Conservation (phyloP, 2,888 invertebrate genomes). For the Caenorhabditis sulstoni region DNA sequence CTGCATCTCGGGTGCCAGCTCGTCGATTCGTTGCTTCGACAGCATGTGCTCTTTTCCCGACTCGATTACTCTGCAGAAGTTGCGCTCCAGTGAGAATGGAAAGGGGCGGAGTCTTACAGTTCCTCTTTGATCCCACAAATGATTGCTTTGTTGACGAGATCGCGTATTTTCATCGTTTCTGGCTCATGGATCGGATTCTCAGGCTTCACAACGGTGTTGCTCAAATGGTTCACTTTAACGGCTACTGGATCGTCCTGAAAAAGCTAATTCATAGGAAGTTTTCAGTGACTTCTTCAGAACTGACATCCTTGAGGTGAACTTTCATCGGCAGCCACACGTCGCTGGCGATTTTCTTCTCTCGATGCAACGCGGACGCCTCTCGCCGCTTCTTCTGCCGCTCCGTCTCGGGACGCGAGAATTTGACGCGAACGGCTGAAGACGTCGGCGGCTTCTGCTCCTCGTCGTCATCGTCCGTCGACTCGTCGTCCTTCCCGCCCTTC, state of each 20-base stretch:
- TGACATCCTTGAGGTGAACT: conserved; percentile 54
- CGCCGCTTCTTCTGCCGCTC: conserved; percentile 68
- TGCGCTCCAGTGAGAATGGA: not conserved
- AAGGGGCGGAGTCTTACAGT: conserved; percentile 30
- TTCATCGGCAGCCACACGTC: conserved; percentile 67
- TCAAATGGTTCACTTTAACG: conserved; percentile 19
- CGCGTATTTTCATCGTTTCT: conserved; percentile 21
- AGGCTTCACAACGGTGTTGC: not conserved
- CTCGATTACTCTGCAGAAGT: conserved; percentile 57
- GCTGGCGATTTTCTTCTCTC: conserved; percentile 64
- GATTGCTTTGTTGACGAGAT: conserved; percentile 59
- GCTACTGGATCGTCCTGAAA: conserved; percentile 20
- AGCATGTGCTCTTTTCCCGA: conserved; percentile 61
- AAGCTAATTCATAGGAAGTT: not conserved
- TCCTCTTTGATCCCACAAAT: conserved; percentile 62
- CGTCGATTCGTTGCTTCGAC: conserved; percentile 59
- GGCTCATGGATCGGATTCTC: conserved; percentile 6
- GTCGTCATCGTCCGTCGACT: conserved; percentile 38
- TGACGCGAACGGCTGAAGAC: conserved; percentile 60
- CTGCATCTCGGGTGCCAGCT: conserved; percentile 54
- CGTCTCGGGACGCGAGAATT: conserved; percentile 67
- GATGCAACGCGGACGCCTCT: conserved; percentile 64
- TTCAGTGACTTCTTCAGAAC: not conserved
- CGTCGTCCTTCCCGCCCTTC: conserved; percentile 17
- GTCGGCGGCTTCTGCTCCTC: conserved; percentile 7